Evolutionary conservation across 2,113 vertebrate genomes (phyloP), one percentile per base, ranked within the genome.

Genomic region (Eubucco bourcierii): DNA sequence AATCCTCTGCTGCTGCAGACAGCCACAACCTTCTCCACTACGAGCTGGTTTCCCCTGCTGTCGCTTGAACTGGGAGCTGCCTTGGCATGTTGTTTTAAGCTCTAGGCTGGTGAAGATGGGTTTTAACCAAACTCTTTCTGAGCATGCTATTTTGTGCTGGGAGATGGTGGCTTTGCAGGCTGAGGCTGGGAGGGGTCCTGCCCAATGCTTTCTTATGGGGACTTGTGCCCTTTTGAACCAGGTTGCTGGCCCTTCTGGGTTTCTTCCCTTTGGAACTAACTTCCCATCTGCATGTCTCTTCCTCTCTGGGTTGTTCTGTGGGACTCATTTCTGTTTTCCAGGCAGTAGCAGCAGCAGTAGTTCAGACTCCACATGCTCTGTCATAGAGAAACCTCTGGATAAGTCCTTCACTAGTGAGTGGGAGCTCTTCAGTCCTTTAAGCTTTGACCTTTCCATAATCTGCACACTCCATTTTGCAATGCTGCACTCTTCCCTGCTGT

Each of bases 321-420:
- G 97, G 97, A 97, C 71, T 61, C 97, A 95, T 97, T 96, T 98
- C 96, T 98, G 96, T 98, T 97, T 98, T 98, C 93, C 98, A 99
- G 98, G 98, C 97, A 98, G 98, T 98, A 97, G 97, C 98, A 98
- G 98, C 97, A 98, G 98, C 98, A 98, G 97, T 98, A 98, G 98
- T 96, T 98, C 98, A 98, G 98, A 98, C 96, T 98, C 98, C 96
- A 98, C 97, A 97, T 98, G 97, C 91, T 98, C 98, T 98, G 98
- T 98, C 96, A 97, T 97, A 97, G 98, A 97, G 95, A 97, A 97
- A 97, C 98, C 98, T 98, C 97, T 98, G 98, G 98, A 98, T 97
- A 98, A 98, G 97, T 94, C 97, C 98, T 98, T 98, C 95, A 97
- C 98, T 98, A 98, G 98, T 99, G 98, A 99, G 98, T 99, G 98